Base-by-base conservation (phyloP, 2,888 invertebrate species). In the Caenorhabditis macrosperma region DNA sequence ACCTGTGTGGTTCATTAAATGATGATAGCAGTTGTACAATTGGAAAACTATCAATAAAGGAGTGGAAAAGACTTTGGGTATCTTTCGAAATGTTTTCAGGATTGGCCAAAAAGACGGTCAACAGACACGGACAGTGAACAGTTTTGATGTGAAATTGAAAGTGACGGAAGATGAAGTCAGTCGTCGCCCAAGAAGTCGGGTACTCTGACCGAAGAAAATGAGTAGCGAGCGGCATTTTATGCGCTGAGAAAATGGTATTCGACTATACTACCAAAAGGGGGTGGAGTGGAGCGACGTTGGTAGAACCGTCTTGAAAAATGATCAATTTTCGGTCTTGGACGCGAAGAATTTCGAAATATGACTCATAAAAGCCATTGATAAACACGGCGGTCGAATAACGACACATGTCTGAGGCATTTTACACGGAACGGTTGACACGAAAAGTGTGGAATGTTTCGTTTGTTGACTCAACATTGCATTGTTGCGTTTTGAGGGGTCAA, bases 181-280 rank as follows among this genome's bases (percentile, higher is more conserved):
- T 44, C 17, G 17, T 33, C 38, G 9, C 35, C n/a, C 20, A 22
- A 20, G 30, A 57, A 38, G 38, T 57, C 57, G 17, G n/a, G 44
- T 55, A 57, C 52, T 63, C 46, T 57, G 57, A 54, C 61, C 71
- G 41, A 61, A 61, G 35, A 61, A 46, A 69, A 60, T 38, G 52
- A 48, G 57, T 41, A 28, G 52, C 10, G 50, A 54, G 52, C 48
- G 71, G 33, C 35, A 54, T 71, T 71, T 71, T 61, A 71, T 71
- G 61, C 61, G 61, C 61, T 71, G 71, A 71, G 71, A 71, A 71
- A 71, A 71, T 71, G 61, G 71, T 61, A 71, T 69, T 68, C 33
- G 57, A 54, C 26, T 48, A 54, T 69, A 60, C 61, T 61, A 69
- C 69, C 69, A 59, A 60, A 69, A 54, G 41, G 28, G 61, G 50